These are phyloP conservation scores for Crotalus horridus DNA, from an alignment of 2,113 vertebrate genomes.

Conservation along the genomic window DNA sequence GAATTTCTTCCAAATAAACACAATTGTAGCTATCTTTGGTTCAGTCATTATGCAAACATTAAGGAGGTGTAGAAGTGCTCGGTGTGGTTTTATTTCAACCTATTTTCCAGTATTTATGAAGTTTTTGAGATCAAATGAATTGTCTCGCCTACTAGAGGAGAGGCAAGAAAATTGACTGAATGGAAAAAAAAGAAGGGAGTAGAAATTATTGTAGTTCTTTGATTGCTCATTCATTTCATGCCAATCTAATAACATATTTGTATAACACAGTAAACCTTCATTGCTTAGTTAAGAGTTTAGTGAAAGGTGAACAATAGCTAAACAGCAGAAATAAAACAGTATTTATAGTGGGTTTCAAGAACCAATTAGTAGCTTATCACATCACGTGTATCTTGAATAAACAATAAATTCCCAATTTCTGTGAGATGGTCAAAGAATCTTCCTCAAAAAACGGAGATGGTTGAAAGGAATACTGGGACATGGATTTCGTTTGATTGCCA, in stretches of 20 bases:
- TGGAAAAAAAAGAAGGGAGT: not conserved
- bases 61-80: not conserved
- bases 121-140: not conserved
- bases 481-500: not conserved
- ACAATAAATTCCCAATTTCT: not conserved
- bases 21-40: not conserved
- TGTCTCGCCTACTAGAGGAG: not conserved
- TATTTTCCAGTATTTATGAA: not conserved
- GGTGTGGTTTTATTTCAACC: not conserved
- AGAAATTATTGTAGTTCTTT: not conserved
- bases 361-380: not conserved
- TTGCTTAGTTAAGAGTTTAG: not conserved
- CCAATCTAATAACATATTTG: not conserved
- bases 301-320: not conserved
- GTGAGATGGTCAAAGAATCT: not conserved
- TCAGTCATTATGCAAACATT: not conserved
- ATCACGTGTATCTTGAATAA: not conserved
- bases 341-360: not conserved
- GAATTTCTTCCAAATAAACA: not conserved
- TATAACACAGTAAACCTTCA: not conserved
- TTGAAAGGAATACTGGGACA: not conserved
- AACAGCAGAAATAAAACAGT: not conserved
- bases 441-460: not conserved
- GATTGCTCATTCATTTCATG: not conserved
- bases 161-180: not conserved